A percentile compares a stretch with the other conserved stretches of the same genome.
phyloP scores from a whole-genome alignment of 2,797 vertebrate species.

The Falco naumanni region DNA sequence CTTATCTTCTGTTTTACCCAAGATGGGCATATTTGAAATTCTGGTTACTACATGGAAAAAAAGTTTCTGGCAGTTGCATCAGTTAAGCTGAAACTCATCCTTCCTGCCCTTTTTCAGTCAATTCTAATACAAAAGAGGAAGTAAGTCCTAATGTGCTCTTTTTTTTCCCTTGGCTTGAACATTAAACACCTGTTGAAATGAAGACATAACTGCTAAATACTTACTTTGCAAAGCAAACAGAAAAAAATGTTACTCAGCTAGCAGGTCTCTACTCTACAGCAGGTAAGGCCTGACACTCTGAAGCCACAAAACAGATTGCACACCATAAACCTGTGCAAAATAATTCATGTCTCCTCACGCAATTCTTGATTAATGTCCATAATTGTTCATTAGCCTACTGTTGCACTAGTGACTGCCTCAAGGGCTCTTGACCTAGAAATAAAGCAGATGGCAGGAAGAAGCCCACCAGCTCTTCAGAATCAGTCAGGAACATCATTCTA shows the following conservation, averaged over 20 bases:
- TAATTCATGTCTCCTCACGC: not conserved
- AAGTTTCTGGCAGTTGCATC: not conserved
- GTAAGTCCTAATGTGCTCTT: not conserved
- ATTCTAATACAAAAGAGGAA: not conserved
- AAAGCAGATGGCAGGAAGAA: conserved; percentile 50
- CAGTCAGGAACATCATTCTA: not conserved
- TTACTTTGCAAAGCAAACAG: not conserved
- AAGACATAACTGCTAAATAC: not conserved
- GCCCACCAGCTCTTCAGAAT: not conserved
- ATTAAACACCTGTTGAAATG: not conserved
- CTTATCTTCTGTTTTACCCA: not conserved
- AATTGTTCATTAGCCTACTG: not conserved
- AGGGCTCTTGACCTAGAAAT: conserved; percentile 31
- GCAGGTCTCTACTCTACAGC: too few species aligned
- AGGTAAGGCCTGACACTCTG: not conserved
- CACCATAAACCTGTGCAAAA: not conserved
- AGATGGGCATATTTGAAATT: not conserved
- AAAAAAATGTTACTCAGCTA: conserved; percentile 1
- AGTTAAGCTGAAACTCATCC: not conserved
- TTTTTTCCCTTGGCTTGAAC: not conserved
- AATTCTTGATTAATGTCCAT: conserved; percentile 23
- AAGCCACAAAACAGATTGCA: not conserved
- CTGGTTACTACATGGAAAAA: not conserved
- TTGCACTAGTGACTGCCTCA: conserved; percentile 21
- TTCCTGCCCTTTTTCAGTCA: not conserved